Percentiles rank a stretch among this genome's conserved stretches.
Conservation (phyloP, 2,113 vertebrate species). For the Psilopsiagon aurifrons region DNA sequence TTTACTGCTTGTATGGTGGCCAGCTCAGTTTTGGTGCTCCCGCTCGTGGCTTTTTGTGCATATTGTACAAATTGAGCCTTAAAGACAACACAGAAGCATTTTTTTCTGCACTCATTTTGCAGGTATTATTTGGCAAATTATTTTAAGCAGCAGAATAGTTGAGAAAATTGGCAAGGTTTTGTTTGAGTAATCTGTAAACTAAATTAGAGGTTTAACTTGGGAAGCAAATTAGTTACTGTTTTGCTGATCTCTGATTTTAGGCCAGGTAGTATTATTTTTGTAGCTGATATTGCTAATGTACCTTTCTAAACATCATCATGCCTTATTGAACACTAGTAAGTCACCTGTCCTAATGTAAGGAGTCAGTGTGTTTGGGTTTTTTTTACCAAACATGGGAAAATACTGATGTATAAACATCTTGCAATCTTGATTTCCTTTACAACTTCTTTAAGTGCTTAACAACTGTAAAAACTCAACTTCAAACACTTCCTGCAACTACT, state of each 20-base stretch:
- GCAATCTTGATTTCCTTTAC: conserved; percentile 48
- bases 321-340: neutral
- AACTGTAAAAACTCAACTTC: conserved; percentile 45
- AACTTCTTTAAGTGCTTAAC: conserved; percentile 21
- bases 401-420: neutral
- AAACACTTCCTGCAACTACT: conserved; percentile 54
- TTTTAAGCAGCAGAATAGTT: neutral
- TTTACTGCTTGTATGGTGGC: neutral
- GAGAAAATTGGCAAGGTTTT: neutral
- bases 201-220: neutral
- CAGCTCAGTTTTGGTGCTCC: neutral
- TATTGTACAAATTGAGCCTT: neutral
- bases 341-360: neutral
- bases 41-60: neutral
- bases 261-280: neutral
- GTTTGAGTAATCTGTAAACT: neutral
- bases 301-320: neutral
- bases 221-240: neutral
- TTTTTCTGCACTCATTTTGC: neutral
- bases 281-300: neutral
- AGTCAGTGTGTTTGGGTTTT: neutral
- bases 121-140: neutral
- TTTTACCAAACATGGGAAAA: neutral
- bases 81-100: neutral
- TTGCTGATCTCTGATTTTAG: neutral